Evolutionary conservation across 2,113 vertebrate genomes (phyloP).

Genomic region (Herpetotheres cachinnans): DNA sequence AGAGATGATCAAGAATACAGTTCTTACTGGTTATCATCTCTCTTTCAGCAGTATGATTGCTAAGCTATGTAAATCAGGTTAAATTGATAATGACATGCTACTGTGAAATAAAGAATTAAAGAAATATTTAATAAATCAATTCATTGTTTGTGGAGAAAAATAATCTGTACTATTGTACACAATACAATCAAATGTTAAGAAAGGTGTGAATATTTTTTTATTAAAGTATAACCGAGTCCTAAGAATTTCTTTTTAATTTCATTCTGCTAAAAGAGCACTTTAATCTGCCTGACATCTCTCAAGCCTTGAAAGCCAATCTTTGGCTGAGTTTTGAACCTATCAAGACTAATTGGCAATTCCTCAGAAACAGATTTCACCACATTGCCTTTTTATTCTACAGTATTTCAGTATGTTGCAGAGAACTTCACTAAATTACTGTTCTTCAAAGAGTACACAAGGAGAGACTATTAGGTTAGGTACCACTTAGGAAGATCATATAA

Average conservation of each 20-base stretch:
- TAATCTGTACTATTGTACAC: neutral
- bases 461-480: neutral
- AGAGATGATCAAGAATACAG: slow-evolving; percentile 73
- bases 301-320: neutral
- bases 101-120: slow-evolving; percentile 30
- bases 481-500: neutral
- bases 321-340: neutral
- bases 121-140: slow-evolving; percentile 19
- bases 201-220: neutral
- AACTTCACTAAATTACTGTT: neutral
- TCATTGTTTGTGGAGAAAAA: neutral
- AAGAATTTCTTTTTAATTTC: neutral
- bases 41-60: slow-evolving; percentile 54
- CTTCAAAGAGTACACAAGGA: neutral
- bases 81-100: slow-evolving; percentile 24
- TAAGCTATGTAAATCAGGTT: slow-evolving; percentile 48
- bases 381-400: neutral
- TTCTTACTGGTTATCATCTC: slow-evolving; percentile 68
- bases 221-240: neutral
- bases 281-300: neutral
- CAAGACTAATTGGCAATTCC: neutral
- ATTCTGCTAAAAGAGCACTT: neutral
- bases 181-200: slow-evolving; percentile 1
- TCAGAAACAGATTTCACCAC: neutral
- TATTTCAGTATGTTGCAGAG: neutral